phyloP scores from a whole-genome alignment of 92 coral and sea anemone species.

The Porites rus region DNA sequence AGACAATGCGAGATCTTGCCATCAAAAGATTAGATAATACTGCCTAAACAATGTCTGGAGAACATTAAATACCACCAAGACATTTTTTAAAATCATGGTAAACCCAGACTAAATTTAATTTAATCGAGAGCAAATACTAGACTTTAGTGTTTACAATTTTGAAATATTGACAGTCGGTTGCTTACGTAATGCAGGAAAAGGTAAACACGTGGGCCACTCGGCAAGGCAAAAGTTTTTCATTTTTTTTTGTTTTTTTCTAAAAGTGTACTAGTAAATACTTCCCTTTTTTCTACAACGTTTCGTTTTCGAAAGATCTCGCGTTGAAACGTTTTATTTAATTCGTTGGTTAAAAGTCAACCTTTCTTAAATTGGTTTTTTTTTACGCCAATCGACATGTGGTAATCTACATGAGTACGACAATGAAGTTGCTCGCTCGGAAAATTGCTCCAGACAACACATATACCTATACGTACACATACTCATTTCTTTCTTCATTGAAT shows the following conservation, averaged over 20 bases:
- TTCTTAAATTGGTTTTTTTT: not conserved
- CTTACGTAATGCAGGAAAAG: not conserved
- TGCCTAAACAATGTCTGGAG: not conserved
- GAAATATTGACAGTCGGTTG: not conserved
- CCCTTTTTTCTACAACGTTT: not conserved
- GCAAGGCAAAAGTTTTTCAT: not conserved
- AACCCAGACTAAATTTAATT: not conserved
- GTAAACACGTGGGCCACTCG: not conserved
- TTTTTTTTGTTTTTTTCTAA: no score
- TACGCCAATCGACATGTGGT: not conserved
- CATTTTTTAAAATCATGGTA: not conserved
- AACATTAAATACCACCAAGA: no score
- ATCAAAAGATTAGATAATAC: not conserved
- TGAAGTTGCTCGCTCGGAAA: not conserved
- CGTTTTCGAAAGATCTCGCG: not conserved
- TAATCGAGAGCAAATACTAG: no score
- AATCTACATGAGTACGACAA: not conserved
- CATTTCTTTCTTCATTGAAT: not conserved
- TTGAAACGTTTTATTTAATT: no score
- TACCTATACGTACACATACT: not conserved
- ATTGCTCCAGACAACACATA: not conserved
- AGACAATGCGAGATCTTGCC: not conserved
- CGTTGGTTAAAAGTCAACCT: not conserved
- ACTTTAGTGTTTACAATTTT: no score
- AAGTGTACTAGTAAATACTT: not conserved